These are phyloP conservation scores for Papilio helenus DNA, from an alignment of 1,140 invertebrate genomes.

Conservation along the genomic window DNA sequence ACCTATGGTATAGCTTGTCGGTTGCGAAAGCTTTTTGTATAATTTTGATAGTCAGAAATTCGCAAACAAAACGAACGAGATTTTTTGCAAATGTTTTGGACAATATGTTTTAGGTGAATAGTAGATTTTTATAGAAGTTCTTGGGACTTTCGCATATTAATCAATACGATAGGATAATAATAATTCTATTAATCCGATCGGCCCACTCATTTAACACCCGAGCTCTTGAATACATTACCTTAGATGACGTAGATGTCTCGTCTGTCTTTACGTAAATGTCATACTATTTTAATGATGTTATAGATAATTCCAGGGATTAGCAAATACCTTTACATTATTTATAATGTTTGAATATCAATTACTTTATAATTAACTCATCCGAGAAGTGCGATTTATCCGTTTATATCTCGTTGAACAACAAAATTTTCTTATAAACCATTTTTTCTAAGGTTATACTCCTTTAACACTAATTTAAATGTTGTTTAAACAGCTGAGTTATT, in stretches of 20 bases:
- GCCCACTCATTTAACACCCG: no score
- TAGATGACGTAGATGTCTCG: not conserved
- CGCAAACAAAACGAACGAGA: no score
- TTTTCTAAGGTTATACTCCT: constrained; percentile 2
- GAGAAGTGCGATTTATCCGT: no score
- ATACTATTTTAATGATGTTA: not conserved
- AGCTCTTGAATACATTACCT: not conserved
- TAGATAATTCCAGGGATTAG: not conserved
- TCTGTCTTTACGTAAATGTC: no score
- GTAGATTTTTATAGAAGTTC: not conserved
- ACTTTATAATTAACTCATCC: not conserved
- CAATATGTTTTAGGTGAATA: no score
- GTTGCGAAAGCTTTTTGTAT: no score
- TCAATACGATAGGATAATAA: no score
- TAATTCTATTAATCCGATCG: no score
- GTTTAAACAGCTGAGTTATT: constrained; percentile 36
- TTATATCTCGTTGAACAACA: not conserved
- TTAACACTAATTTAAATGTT: constrained; percentile 9
- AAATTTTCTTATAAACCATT: not conserved
- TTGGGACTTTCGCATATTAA: not conserved
- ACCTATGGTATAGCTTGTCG: no score
- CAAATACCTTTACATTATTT: not conserved
- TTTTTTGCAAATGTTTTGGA: no score
- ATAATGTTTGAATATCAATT: constrained; percentile 20
- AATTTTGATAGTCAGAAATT: no score